Evolutionary conservation across 2,797 vertebrate genomes (phyloP).

Genomic region (Acrocephalus scirpaceus): DNA sequence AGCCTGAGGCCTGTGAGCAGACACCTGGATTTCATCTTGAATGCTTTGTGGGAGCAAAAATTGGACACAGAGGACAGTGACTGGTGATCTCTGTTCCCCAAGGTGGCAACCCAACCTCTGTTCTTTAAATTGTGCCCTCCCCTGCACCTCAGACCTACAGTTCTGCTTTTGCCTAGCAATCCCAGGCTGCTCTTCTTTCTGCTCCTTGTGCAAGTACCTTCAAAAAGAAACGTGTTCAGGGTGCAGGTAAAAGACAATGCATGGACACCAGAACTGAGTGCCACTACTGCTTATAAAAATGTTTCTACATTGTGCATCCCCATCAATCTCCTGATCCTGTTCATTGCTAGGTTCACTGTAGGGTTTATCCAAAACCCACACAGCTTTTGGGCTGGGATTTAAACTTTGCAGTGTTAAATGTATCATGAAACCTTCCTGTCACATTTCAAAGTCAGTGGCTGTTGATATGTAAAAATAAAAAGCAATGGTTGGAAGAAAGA

Average conservation of each 20-base stretch:
- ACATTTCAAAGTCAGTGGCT: not conserved
- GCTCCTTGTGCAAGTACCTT: not conserved
- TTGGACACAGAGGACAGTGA: conserved; percentile 67
- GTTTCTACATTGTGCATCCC: not conserved
- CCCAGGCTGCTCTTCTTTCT: not conserved
- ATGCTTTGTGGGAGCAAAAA: conserved; percentile 78
- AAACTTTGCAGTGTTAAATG: not conserved
- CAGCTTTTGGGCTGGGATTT: not conserved
- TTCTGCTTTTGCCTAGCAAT: not conserved
- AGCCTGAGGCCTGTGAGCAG: conserved; percentile 73
- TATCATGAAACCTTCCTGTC: not conserved
- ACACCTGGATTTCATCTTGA: conserved; percentile 79
- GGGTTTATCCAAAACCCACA: not conserved
- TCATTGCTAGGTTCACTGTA: not conserved
- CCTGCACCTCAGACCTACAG: not conserved
- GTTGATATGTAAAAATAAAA: conserved; percentile 51
- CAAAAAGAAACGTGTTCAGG: not conserved
- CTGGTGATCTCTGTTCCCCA: conserved; percentile 61
- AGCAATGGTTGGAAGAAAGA: conserved; percentile 35
- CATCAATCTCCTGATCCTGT: not conserved
- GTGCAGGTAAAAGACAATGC: not conserved
- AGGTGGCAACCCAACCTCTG: not conserved
- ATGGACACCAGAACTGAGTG: not conserved
- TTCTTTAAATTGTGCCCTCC: not conserved
- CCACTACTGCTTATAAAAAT: not conserved